phyloP scores from a whole-genome alignment of 2,888 invertebrate species.

The Hemithea aestivaria region DNA sequence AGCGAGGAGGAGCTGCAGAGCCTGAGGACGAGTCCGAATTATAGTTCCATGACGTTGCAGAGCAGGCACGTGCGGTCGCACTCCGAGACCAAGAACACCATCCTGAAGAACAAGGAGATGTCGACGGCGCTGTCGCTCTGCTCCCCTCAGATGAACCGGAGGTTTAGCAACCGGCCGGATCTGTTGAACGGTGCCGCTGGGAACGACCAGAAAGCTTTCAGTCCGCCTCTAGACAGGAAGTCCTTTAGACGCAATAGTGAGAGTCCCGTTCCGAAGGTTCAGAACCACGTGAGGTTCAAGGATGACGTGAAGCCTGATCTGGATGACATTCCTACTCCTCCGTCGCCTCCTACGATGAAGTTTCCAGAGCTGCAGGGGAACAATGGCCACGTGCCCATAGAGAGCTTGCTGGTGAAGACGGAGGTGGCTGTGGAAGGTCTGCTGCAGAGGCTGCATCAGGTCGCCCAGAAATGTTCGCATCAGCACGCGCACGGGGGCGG shows the following conservation, averaged over 20 bases:
- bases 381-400: constrained; percentile 79
- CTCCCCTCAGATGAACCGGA: constrained; percentile 77
- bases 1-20: constrained; percentile 55
- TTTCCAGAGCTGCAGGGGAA: constrained; percentile 66
- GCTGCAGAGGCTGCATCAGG: constrained; percentile 83
- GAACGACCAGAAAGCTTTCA: constrained; percentile 53
- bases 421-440: constrained; percentile 85
- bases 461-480: constrained; percentile 84
- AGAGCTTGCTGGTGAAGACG: constrained; percentile 82
- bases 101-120: constrained; percentile 68
- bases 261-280: constrained; percentile 58
- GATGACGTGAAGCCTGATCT: constrained; percentile 52
- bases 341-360: constrained; percentile 65
- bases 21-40: constrained; percentile 51
- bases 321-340: constrained; percentile 70
- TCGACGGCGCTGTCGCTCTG: constrained; percentile 68
- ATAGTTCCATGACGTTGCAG: constrained; percentile 66
- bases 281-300: constrained; percentile 71
- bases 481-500: constrained; percentile 88
- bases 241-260: constrained; percentile 50
- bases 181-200: constrained; percentile 65
- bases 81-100: constrained; percentile 71
- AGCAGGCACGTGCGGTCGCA: constrained; percentile 67
- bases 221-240: constrained; percentile 62
- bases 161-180: constrained; percentile 68